Conservation (phyloP, 2,113 vertebrate genomes). For the Parus major region DNA sequence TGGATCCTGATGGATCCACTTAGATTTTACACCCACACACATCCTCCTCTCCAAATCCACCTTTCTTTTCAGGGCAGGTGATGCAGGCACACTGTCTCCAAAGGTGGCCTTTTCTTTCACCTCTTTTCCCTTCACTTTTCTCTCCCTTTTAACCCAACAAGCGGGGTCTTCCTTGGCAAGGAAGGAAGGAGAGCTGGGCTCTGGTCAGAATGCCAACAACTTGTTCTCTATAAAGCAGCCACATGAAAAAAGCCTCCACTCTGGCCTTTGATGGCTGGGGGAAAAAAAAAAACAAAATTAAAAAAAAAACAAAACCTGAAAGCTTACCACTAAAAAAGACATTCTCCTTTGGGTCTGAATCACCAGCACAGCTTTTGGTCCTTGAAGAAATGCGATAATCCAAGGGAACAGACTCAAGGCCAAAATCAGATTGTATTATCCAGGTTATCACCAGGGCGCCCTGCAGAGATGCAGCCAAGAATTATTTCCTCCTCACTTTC, state of each 20-base stretch:
- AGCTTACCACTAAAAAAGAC: neutral
- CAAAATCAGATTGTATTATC: conserved; percentile 21
- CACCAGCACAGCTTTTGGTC: neutral
- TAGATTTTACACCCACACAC: neutral
- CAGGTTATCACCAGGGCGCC: neutral
- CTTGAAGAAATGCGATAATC: neutral
- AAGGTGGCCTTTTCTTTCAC: neutral
- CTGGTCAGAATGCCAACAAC: neutral
- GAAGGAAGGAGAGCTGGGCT: neutral
- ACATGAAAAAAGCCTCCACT: neutral
- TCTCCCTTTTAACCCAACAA: neutral
- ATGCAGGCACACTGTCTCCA: neutral
- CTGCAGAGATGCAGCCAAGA: conserved; percentile 4
- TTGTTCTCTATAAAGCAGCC: neutral
- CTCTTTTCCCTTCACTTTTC: neutral
- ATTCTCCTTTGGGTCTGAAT: neutral
- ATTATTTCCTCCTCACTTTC: neutral
- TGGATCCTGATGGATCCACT: neutral
- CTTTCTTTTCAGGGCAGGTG: neutral
- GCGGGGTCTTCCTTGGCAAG: neutral
- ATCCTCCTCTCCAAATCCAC: neutral
- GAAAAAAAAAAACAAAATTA: too few relatives aligned
- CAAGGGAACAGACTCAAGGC: conserved; percentile 27
- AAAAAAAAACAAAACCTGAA: neutral
- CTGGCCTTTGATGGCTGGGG: neutral